A percentile compares a stretch with the other conserved stretches of the same genome.
Conservation (phyloP, 2,797 vertebrate species). For the Chaunax sp. region DNA sequence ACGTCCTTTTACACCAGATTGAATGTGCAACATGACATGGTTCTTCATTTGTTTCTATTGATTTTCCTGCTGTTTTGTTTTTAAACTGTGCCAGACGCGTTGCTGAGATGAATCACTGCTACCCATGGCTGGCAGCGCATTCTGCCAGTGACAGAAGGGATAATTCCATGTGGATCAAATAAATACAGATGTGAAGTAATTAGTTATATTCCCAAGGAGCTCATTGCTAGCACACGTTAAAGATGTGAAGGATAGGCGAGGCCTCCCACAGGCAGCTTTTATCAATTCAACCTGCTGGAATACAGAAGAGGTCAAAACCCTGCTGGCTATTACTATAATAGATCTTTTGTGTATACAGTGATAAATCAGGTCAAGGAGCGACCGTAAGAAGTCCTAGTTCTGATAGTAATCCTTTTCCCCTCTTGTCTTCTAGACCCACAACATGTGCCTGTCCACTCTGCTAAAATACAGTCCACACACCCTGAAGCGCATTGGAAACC, state of each 20-base stretch:
- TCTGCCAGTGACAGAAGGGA: conserved; percentile 98
- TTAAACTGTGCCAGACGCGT: conserved; percentile 93
- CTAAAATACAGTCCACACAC: conserved; percentile 91
- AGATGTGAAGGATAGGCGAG: conserved; percentile 94
- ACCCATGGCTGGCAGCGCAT: conserved; percentile 92
- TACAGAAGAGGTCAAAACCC: conserved; percentile 97
- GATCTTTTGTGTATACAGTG: conserved; percentile 87
- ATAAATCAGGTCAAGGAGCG: conserved; percentile 81
- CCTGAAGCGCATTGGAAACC: conserved; percentile 84
- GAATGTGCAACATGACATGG: conserved; percentile 62
- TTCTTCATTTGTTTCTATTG: conserved; percentile 89
- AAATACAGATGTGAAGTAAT: conserved; percentile 99
- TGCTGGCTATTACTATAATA: conserved; percentile 93
- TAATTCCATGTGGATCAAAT: conserved; percentile 99
- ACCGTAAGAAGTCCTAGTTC: conserved; percentile 60
- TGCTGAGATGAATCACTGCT: conserved; percentile 95
- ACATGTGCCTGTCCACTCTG: conserved; percentile 86
- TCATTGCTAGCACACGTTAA: conserved; percentile 94
- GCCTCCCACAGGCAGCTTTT: conserved; percentile 95
- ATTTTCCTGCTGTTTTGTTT: conserved; percentile 90
- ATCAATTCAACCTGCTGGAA: conserved; percentile 98
- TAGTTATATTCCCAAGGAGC: conserved; percentile 99
- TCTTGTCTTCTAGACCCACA: conserved; percentile 67
- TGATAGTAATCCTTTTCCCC: conserved; percentile 30
- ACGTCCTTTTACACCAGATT: conserved; percentile 56